Percentiles rank a stretch among this genome's conserved stretches.
These are phyloP conservation scores for Babyrousa celebensis DNA, from an alignment of 2,797 vertebrate species.

Conservation along the genomic window DNA sequence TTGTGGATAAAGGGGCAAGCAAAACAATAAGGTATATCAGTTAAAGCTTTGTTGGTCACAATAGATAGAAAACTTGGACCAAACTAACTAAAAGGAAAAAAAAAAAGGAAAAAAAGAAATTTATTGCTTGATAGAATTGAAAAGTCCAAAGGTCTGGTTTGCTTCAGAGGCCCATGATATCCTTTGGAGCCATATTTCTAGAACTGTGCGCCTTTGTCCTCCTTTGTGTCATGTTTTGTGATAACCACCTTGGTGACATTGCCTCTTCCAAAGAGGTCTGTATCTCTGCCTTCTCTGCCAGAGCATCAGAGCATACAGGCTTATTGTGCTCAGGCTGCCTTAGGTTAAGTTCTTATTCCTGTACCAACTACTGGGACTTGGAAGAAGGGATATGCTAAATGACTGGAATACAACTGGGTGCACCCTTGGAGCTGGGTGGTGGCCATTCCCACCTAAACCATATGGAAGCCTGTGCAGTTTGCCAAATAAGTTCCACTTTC, in stretches of 20 bases:
- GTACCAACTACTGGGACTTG: not conserved
- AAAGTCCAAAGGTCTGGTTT: not conserved
- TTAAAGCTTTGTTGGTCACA: not conserved
- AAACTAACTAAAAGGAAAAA: slow-evolving; percentile 14
- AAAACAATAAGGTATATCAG: not conserved
- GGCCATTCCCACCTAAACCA: not conserved
- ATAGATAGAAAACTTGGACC: not conserved
- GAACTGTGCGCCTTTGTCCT: not conserved
- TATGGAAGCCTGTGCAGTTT: not conserved
- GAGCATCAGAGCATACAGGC: accelerated
- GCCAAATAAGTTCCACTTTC: not conserved
- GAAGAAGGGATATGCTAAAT: not conserved
- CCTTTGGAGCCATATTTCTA: not conserved
- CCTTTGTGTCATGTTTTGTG: not conserved
- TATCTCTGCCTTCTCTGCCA: not conserved
- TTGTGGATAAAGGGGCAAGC: not conserved
- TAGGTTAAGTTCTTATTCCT: not conserved
- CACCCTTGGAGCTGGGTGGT: not conserved
- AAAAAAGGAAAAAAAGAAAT: too few species aligned
- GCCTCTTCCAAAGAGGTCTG: not conserved
- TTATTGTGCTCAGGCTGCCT: not conserved
- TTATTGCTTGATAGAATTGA: not conserved
- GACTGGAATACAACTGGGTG: not conserved
- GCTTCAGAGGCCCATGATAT: not conserved
- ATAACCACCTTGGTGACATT: not conserved